Percentiles rank a stretch among this genome's conserved stretches.
Evolutionary conservation across 2,113 vertebrate species (phyloP).

Genomic region (Psephotus haematonotus): DNA sequence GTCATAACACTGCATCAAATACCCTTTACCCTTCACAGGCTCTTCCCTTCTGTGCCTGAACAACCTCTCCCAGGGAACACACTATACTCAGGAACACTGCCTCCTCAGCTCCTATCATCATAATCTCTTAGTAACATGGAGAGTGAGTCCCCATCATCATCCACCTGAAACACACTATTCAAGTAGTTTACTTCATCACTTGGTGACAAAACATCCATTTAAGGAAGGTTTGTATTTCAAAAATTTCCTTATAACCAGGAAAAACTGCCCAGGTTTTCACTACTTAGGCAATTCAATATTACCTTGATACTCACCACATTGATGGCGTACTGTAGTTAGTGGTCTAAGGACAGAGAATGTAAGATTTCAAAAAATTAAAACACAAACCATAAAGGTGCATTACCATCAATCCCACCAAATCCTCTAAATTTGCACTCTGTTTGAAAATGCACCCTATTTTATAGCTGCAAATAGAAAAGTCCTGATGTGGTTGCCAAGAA

Average conservation of each 20-base stretch:
- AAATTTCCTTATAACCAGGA: background rate
- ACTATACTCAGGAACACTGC: background rate
- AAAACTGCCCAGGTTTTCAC: background rate
- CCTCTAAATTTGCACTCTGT: background rate
- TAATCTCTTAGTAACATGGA: background rate
- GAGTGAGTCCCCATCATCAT: background rate
- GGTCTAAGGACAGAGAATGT: background rate
- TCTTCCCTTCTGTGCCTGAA: background rate
- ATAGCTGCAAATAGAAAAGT: constrained; percentile 37
- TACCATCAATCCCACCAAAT: background rate
- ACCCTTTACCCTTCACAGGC: background rate
- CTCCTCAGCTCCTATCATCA: background rate
- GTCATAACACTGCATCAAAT: background rate
- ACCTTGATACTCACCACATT: background rate
- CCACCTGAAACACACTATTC: background rate
- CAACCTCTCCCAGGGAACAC: background rate
- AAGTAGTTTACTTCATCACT: background rate
- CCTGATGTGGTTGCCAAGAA: constrained; percentile 55
- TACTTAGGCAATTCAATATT: background rate
- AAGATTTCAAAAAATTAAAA: background rate
- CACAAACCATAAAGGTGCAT: background rate
- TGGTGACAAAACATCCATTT: background rate
- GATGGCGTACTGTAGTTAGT: background rate
- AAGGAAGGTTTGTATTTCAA: background rate
- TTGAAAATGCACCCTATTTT: constrained; percentile 21